phyloP scores from a whole-genome alignment of 2,113 vertebrate species.

The Gulo gulo region DNA sequence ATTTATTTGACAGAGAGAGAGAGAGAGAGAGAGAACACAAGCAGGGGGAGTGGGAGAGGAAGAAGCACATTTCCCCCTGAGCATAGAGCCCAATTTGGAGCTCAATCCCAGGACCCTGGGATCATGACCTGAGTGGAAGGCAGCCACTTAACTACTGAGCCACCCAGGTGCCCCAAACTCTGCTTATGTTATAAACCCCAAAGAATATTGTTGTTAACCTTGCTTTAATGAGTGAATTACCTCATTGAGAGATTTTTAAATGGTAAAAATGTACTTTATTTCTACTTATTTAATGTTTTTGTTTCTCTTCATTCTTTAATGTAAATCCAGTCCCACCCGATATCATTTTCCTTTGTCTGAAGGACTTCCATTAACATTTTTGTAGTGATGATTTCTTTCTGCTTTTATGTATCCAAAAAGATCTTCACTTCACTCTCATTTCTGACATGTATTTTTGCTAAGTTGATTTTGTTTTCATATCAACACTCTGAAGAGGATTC shows the following conservation, averaged over 20 bases:
- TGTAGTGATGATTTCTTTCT: neutral
- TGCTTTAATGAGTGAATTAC: neutral
- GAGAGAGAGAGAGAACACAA: no score
- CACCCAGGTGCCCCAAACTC: neutral
- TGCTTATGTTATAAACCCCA: neutral
- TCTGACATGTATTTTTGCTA: neutral
- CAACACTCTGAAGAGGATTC: neutral
- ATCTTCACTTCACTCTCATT: neutral
- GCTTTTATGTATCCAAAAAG: neutral
- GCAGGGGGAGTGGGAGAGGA: no score
- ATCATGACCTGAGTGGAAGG: no score
- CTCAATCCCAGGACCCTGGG: no score
- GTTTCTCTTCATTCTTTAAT: neutral
- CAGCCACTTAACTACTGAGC: no score
- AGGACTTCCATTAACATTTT: neutral
- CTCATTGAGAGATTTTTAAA: neutral
- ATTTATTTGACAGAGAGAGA: no score
- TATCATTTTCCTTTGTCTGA: neutral
- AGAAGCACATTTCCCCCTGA: no score
- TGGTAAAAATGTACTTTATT: neutral
- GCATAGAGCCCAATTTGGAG: no score
- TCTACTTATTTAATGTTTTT: neutral
- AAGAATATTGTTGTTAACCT: neutral
- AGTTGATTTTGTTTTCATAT: neutral
- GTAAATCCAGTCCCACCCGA: neutral